These are phyloP conservation scores for Pterostichus madidus DNA, from an alignment of 2,888 invertebrate species.

Conservation along the genomic window DNA sequence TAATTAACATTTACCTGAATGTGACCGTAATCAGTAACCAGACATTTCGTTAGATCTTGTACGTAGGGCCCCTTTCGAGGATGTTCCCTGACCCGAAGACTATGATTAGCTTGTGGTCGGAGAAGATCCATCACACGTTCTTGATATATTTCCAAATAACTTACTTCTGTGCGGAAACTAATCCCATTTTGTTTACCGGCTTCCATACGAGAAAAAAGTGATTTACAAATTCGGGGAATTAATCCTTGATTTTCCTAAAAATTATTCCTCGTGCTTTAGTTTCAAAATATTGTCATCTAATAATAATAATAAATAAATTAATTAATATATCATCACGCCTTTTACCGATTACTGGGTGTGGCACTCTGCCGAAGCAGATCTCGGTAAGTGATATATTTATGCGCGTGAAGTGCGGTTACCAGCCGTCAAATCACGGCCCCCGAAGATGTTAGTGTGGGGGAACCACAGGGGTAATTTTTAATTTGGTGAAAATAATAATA, in stretches of 20 bases:
- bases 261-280: not conserved
- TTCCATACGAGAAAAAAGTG: slow-evolving; percentile 89
- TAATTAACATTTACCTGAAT: slow-evolving; percentile 82
- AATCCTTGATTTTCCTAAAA: slow-evolving; percentile 87
- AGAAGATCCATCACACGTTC: slow-evolving; percentile 86
- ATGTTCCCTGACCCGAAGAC: slow-evolving; percentile 86
- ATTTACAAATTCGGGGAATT: slow-evolving; percentile 92
- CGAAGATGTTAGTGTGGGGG: no score
- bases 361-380: no score
- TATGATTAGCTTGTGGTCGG: slow-evolving; percentile 79
- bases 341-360: no score
- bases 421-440: no score
- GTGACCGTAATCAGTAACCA: slow-evolving; percentile 92
- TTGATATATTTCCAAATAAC: slow-evolving; percentile 83
- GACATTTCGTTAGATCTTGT: slow-evolving; percentile 90
- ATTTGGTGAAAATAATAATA: no score
- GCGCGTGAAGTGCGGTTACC: no score
- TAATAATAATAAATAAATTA: no score
- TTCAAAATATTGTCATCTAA: no score
- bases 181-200: slow-evolving; percentile 90
- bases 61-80: slow-evolving; percentile 89
- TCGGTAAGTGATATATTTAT: no score
- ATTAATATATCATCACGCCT: no score
- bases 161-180: slow-evolving; percentile 91
- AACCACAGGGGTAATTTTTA: no score